Percentiles rank a stretch among this genome's conserved stretches.
phyloP scores from a whole-genome alignment of 2,797 vertebrate genomes.

The Urophycis tenuis region DNA sequence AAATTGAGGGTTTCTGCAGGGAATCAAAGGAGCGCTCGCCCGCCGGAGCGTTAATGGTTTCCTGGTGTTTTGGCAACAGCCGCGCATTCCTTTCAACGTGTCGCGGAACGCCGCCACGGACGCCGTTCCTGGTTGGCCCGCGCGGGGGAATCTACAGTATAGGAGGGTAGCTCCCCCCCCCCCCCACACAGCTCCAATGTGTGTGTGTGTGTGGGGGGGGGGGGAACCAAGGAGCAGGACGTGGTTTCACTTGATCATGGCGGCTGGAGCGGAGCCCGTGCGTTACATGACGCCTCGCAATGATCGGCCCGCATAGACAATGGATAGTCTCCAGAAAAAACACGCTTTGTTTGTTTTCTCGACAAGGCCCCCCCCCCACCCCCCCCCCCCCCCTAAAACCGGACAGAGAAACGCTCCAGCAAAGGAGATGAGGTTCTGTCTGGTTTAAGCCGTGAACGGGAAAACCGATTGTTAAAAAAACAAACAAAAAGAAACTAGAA shows the following conservation, averaged over 20 bases:
- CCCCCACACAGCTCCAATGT: no score
- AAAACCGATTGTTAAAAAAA: background rate
- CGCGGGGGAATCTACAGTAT: background rate
- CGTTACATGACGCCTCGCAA: background rate
- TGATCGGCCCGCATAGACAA: background rate
- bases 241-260: background rate
- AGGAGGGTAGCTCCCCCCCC: no score
- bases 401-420: background rate
- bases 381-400: background rate
- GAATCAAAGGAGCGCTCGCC: slow-evolving; percentile 16
- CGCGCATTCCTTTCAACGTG: slow-evolving; percentile 4
- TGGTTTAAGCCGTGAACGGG: background rate
- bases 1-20: slow-evolving; percentile 5
- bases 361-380: no score
- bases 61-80: slow-evolving; percentile 19
- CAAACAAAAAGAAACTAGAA: no score
- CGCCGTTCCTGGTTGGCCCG: background rate
- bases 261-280: background rate
- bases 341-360: background rate
- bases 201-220: no score
- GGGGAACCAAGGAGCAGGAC: no score
- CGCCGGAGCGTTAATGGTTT: slow-evolving; percentile 19
- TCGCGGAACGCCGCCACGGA: background rate
- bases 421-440: background rate
- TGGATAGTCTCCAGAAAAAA: background rate